Evolutionary conservation across 2,888 invertebrate species (phyloP), one percentile per base, ranked within the genome.

Genomic region (Yponomeuta sedellus): DNA sequence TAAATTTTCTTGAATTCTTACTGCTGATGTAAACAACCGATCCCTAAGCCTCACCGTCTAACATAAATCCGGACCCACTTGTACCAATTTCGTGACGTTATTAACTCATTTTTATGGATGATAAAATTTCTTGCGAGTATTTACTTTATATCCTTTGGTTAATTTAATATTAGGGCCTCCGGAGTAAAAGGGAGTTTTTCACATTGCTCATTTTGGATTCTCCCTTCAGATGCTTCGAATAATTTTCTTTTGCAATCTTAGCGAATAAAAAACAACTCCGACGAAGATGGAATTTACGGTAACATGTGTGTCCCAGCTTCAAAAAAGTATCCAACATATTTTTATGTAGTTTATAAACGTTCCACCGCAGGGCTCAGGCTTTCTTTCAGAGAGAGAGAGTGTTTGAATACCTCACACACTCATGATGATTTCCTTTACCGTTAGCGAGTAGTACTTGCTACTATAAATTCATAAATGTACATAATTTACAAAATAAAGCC

Each of bases 41-140:
- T 56, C 64, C 25, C 28, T 82, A 82, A 82, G 81, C 77, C 79
- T 78, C 81, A 81, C 79, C 84, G 83, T 82, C 80, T 77, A 78
- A 77, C 71, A 74, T 74, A 78, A 78, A 73, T 75, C 77, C 78
- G 72, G 72, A 71, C 74, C 69, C 75, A 66, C 65, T 65, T 65
- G 62, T 67, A 65, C 78, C 77, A 76, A 78, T 79, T 79, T 77
- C 76, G 74, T 76, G 77, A 83, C 81, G 83, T 82, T 83, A 83
- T 78, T 83, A 78, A 80, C 78, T 77, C 71, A 44, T 75, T 86
- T 52, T 88, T 87, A 87, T 84, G 78, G 77, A 64, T 71, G 71
- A 82, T 88, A 86, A 85, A 88, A 75, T 78, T 78, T 77, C 77
- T 80, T 82, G 80, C 78, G 78, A 79, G 79, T 79, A 74, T 74